phyloP scores from a whole-genome alignment of 1,140 invertebrate genomes.

The Drosophila erecta region DNA sequence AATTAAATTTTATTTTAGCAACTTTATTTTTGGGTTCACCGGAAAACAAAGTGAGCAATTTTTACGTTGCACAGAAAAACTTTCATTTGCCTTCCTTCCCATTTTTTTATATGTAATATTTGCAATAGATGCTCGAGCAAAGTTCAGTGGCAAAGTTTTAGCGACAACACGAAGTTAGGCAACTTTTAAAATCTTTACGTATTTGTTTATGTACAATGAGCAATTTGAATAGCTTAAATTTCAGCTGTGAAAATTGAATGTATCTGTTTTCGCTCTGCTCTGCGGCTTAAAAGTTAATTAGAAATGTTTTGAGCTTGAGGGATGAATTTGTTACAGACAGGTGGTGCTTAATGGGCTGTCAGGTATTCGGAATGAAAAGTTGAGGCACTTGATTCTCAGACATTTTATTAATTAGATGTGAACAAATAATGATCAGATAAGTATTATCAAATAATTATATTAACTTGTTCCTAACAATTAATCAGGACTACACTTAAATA shows the following conservation, averaged over 20 bases:
- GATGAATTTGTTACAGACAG: slow-evolving; percentile 3
- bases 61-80: slow-evolving; percentile 43
- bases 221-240: slow-evolving; percentile 27
- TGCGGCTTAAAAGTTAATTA: slow-evolving; percentile 9
- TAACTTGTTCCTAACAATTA: too few species aligned
- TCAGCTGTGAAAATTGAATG: neutral
- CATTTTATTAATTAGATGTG: neutral
- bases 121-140: slow-evolving; percentile 27
- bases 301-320: neutral
- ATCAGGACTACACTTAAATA: too few species aligned
- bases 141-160: slow-evolving; percentile 41
- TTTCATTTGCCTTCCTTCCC: slow-evolving; percentile 6
- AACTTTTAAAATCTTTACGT: slow-evolving; percentile 23
- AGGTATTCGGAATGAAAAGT: neutral
- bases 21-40: slow-evolving; percentile 49
- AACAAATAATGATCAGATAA: too few species aligned
- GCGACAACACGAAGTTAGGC: slow-evolving; percentile 26
- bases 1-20: slow-evolving; percentile 50
- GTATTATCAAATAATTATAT: too few species aligned
- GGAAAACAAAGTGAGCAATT: slow-evolving; percentile 52
- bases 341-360: slow-evolving; percentile 1
- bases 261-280: neutral
- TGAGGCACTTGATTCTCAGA: neutral
- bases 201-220: neutral
- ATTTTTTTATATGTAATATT: slow-evolving; percentile 13